These are phyloP conservation scores for Disparrhopalites patrizii DNA, from an alignment of 2,888 invertebrate species.

Conservation along the genomic window DNA sequence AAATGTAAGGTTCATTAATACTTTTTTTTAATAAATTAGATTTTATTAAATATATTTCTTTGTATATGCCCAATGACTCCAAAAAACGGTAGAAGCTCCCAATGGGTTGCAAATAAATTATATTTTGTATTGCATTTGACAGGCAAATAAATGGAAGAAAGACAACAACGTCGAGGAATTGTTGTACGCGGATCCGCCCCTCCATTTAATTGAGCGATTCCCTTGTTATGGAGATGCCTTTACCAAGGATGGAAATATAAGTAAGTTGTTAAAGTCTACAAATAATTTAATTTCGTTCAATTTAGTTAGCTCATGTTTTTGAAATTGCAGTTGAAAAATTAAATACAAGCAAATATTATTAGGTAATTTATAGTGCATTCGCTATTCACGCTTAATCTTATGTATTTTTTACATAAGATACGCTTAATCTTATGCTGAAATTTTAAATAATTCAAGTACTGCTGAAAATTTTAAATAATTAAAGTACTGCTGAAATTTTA, in stretches of 20 bases:
- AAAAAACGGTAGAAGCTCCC: background rate
- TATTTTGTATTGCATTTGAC: background rate
- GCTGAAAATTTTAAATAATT: too few relatives aligned
- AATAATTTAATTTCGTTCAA: too few relatives aligned
- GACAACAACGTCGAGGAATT: background rate
- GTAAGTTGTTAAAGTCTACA: too few relatives aligned
- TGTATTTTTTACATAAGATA: too few relatives aligned
- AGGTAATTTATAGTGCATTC: too few relatives aligned
- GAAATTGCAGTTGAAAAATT: too few relatives aligned
- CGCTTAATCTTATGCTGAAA: too few relatives aligned
- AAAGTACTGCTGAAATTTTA: too few relatives aligned
- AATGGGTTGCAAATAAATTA: background rate
- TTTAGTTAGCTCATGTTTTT: too few relatives aligned
- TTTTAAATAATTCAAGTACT: too few relatives aligned
- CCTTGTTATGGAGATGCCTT: background rate
- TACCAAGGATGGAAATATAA: background rate
- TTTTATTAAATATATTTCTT: background rate
- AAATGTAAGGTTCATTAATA: background rate
- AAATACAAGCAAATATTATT: too few relatives aligned
- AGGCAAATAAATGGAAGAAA: background rate
- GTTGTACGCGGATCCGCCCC: background rate
- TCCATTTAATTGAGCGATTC: background rate
- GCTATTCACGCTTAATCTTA: too few relatives aligned
- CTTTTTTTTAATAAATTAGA: background rate
- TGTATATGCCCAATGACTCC: background rate